A percentile compares a stretch with the other conserved stretches of the same genome.
phyloP scores from a whole-genome alignment of 2,113 vertebrate genomes.

The Charadrius vociferus region DNA sequence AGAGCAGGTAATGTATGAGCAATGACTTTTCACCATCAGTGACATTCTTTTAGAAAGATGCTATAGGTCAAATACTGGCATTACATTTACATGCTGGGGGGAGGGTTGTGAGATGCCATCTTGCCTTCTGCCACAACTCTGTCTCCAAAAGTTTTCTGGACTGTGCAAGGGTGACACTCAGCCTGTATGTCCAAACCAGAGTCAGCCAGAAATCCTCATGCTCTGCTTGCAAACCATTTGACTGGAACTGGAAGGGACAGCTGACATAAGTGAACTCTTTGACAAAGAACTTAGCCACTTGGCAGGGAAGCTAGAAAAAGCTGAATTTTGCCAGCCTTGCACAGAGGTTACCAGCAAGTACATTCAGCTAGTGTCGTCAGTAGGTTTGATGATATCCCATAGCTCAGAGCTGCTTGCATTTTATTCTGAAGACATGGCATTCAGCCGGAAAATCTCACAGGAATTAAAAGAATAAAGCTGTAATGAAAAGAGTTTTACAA shows the following conservation, averaged over 20 bases:
- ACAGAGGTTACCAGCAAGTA: neutral
- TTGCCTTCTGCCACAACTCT: neutral
- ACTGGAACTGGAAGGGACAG: slow-evolving; percentile 25
- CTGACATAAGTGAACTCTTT: slow-evolving; percentile 16
- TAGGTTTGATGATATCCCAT: accelerated
- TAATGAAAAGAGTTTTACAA: neutral
- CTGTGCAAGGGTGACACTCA: neutral
- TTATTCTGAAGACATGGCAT: neutral
- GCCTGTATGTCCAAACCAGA: neutral
- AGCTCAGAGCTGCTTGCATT: neutral
- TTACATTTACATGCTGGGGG: neutral
- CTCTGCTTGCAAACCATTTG: slow-evolving; percentile 20
- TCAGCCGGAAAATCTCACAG: neutral
- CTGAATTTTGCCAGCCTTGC: neutral
- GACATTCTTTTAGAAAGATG: neutral
- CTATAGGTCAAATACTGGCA: neutral
- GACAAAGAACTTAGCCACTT: neutral
- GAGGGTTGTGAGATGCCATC: neutral
- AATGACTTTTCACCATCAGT: neutral
- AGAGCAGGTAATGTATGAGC: neutral
- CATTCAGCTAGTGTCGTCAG: neutral
- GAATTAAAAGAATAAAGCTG: neutral
- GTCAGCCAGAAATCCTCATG: slow-evolving; percentile 23
- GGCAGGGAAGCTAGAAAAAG: neutral
- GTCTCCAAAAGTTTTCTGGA: neutral